Evolutionary conservation across 2,888 invertebrate species (phyloP), one percentile per base, ranked within the genome.

Genomic region (Allacma fusca): DNA sequence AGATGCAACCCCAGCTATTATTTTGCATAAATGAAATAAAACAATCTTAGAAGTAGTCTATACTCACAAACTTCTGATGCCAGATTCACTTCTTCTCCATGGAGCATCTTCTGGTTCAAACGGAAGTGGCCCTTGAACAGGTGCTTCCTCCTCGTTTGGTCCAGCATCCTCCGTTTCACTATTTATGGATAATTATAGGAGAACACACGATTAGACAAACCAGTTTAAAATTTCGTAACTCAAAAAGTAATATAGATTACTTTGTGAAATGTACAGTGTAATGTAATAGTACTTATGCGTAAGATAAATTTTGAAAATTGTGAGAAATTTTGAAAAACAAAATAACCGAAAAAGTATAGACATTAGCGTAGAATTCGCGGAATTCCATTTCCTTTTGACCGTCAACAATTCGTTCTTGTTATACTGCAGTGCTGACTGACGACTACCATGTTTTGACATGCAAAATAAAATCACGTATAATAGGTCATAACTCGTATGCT

Each of bases 101-200:
- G 97, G 97, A 78, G 98, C 98, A 88, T 98, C 98, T 85, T 96
- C 96, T 0, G 98, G 98, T 87, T 98, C 98, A 75, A 92, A 93
- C 29, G 98, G 98, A 84, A 98, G 89, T 0, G 98, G 98, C 2
- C 98, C 98, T 87, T 98, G 97, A 0, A 98, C 98, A 0, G 96
- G 95, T 19, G 94, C 91, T 85, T 96, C 96, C 64, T 92, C 62
- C 24, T 23, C 62, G 9, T 7, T 62, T 62, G 62, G 62, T 62
- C 62, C 62, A 62, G 24, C 13, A 4, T 62, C 62, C 4, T 62
- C 62, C 16, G 26, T 62, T 24, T 62, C 62, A 1, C 62, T 62
- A 24, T 62, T 21, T 9, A 57, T 19, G 7, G 13, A 19, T 13
- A 43, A 43, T 43, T 43, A n/a, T n/a, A n/a, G n/a, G n/a, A n/a